Percentiles rank a stretch among this genome's conserved stretches.
Conservation (phyloP, 2,888 invertebrate genomes). For the Mythimna ferrago region DNA sequence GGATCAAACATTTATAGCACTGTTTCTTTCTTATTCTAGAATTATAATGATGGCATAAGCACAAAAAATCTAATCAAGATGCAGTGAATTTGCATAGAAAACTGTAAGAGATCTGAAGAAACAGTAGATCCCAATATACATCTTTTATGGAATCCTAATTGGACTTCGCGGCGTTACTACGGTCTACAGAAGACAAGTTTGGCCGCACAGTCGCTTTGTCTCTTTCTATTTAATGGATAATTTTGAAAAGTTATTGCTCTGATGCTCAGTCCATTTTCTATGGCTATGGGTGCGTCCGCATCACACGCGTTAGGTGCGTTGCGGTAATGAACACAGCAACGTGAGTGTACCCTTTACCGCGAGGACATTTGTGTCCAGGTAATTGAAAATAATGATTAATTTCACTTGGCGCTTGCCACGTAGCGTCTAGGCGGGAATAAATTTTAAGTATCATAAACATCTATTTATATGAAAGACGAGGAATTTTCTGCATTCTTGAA, state of each 20-base stretch:
- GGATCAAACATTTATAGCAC: background rate
- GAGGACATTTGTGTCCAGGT: conserved; percentile 50
- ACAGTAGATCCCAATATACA: background rate
- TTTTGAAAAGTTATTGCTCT: background rate
- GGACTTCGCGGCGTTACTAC: background rate
- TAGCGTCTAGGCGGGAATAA: conserved; percentile 25
- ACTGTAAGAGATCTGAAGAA: background rate
- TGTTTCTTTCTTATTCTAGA: no score
- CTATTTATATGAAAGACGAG: conserved; percentile 2
- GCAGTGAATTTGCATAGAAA: background rate
- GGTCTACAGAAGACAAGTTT: background rate
- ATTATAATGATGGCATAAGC: no score
- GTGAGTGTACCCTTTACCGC: conserved; percentile 27
- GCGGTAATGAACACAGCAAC: conserved; percentile 38
- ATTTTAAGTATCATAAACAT: conserved; percentile 33
- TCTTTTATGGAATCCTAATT: background rate
- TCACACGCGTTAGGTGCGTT: conserved; percentile 25
- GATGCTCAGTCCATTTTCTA: background rate
- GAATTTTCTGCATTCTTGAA: conserved; percentile 9
- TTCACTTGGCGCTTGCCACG: conserved; percentile 42
- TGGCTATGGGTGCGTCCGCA: conserved; percentile 7
- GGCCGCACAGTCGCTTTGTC: background rate
- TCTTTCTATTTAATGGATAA: background rate
- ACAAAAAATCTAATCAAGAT: background rate
- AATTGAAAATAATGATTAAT: conserved; percentile 55